These are phyloP conservation scores for Euthynnus affinis DNA, from an alignment of 2,797 vertebrate species.

Conservation along the genomic window DNA sequence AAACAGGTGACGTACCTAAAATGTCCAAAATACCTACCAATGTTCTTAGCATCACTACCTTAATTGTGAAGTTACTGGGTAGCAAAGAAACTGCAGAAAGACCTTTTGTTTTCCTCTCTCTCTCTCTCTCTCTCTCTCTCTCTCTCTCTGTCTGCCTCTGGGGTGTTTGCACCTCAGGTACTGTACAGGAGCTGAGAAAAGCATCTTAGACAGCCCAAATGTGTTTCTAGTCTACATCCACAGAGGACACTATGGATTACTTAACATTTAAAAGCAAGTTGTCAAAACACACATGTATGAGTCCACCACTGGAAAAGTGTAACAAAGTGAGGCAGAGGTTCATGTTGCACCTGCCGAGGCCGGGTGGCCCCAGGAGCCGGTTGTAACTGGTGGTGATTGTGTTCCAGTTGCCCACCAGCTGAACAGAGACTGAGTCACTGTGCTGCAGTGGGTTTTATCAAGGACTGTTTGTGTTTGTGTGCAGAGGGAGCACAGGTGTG, in stretches of 20 bases:
- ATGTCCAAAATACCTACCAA: constrained; percentile 1
- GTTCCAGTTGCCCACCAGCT: constrained; percentile 15
- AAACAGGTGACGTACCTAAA: not conserved
- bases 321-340: constrained; percentile 17
- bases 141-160: too few relatives aligned
- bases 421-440: constrained; percentile 15
- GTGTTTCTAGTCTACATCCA: not conserved
- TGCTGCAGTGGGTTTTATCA: constrained; percentile 18
- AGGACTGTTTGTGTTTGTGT: constrained; percentile 29
- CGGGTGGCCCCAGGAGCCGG: constrained; percentile 10
- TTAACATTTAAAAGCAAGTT: constrained; percentile 23
- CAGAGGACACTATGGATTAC: constrained; percentile 24
- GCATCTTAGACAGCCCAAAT: constrained; percentile 4
- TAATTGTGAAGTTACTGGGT: not conserved
- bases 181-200: constrained; percentile 10
- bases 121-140: too few relatives aligned
- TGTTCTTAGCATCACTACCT: not conserved
- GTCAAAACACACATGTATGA: constrained; percentile 35
- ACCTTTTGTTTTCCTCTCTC: constrained; percentile 14
- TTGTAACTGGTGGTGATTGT: constrained; percentile 8
- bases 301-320: not conserved
- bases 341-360: not conserved
- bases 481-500: constrained; percentile 15
- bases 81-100: not conserved
- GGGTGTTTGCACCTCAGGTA: constrained; percentile 15